These are phyloP conservation scores for Episyrphus balteatus DNA, from an alignment of 1,140 invertebrate species.

Conservation along the genomic window DNA sequence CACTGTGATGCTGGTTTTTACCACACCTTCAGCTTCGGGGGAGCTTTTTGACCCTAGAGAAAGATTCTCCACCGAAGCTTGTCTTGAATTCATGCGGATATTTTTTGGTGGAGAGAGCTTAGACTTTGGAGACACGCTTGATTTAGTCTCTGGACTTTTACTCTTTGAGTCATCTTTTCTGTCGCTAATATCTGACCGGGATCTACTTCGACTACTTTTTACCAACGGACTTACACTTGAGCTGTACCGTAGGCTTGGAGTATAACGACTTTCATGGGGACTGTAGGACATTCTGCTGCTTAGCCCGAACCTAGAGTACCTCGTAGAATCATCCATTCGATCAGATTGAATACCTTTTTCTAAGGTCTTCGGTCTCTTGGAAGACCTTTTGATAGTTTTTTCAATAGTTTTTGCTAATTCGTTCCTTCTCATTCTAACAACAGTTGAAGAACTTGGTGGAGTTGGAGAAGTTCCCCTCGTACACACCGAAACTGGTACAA, in stretches of 20 bases:
- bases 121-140: constrained; percentile 14
- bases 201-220: not conserved
- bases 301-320: constrained; percentile 47
- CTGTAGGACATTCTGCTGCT: constrained; percentile 49
- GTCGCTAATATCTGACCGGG: constrained; percentile 1
- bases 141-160: not conserved
- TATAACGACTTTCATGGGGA: constrained; percentile 46
- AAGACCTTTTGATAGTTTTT: constrained; percentile 49
- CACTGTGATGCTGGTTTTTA: constrained; percentile 30
- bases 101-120: constrained; percentile 29
- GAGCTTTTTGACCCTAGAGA: constrained; percentile 32
- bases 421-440: constrained; percentile 51
- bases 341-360: constrained; percentile 61
- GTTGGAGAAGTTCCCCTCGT: constrained; percentile 66
- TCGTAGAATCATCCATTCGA: constrained; percentile 48
- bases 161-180: constrained; percentile 1
- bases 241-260: constrained; percentile 31
- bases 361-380: constrained; percentile 41
- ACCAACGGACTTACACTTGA: constrained; percentile 13
- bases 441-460: constrained; percentile 47
- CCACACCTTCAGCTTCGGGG: constrained; percentile 47
- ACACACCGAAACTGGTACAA: constrained; percentile 48
- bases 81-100: constrained; percentile 21
- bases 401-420: constrained; percentile 59
- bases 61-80: constrained; percentile 26